A percentile compares a stretch with the other conserved stretches of the same genome.
Conservation (phyloP, 2,113 vertebrate genomes). For the Saiga tatarica region DNA sequence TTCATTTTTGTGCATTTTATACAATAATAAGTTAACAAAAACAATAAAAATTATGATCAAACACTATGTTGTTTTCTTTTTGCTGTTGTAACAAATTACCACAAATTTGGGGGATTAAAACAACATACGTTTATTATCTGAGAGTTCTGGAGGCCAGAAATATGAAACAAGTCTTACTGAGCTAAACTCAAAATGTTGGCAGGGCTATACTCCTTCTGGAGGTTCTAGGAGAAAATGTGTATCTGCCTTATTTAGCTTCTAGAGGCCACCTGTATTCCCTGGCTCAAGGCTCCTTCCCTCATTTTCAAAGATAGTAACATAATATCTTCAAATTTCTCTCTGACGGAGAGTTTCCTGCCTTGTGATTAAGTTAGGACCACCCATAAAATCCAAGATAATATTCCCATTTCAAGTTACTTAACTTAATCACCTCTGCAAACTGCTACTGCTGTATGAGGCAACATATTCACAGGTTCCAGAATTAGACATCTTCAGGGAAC, state of each 20-base stretch:
- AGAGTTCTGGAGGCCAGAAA: not conserved
- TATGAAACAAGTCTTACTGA: not conserved
- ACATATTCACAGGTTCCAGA: not conserved
- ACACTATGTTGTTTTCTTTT: not conserved
- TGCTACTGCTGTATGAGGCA: not conserved
- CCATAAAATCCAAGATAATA: not conserved
- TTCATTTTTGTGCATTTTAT: not conserved
- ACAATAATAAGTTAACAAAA: not conserved
- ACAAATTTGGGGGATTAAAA: not conserved
- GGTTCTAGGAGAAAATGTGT: not conserved
- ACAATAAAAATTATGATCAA: not conserved
- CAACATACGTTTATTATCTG: not conserved
- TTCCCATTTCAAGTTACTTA: not conserved
- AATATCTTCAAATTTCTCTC: not conserved
- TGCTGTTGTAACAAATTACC: not conserved
- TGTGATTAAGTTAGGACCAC: not conserved
- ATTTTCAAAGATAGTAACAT: not conserved
- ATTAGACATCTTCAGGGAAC: not conserved
- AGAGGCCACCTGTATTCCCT: not conserved
- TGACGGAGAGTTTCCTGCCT: not conserved
- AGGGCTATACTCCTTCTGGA: not conserved
- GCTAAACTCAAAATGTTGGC: not conserved
- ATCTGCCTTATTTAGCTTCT: not conserved
- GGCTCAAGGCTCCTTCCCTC: not conserved
- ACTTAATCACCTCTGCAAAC: not conserved